Percentiles rank a stretch among this genome's conserved stretches.
Conservation (phyloP, 2,797 vertebrate genomes). For the Erpetoichthys calabaricus region DNA sequence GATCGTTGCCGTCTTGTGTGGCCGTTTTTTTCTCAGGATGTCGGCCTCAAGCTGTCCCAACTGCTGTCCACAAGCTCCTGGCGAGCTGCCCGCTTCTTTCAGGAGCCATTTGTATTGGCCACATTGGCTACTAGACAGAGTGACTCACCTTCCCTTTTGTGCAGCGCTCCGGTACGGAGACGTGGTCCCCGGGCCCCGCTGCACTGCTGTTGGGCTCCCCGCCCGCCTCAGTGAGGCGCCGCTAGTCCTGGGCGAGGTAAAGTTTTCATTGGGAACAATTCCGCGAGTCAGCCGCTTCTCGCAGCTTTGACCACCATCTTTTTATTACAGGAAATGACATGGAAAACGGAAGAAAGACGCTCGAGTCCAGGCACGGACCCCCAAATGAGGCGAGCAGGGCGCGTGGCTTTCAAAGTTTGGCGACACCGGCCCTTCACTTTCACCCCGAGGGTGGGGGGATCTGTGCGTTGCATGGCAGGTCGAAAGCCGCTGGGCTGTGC, state of each 20-base stretch:
- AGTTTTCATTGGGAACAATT: conserved; percentile 33
- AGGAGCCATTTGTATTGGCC: conserved; percentile 77
- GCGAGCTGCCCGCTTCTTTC: conserved; percentile 40
- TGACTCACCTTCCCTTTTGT: conserved; percentile 57
- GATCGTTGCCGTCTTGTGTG: background rate
- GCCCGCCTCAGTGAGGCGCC: conserved; percentile 26
- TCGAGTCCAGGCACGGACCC: conserved; percentile 58
- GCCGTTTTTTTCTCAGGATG: background rate
- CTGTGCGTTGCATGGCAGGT: no score
- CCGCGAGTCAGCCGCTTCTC: conserved; percentile 63
- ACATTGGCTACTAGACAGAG: conserved; percentile 57
- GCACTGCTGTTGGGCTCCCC: conserved; percentile 6
- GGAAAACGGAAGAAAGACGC: conserved; percentile 76
- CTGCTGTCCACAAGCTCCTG: conserved; percentile 29
- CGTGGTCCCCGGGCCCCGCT: conserved; percentile 6
- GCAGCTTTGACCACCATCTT: conserved; percentile 85
- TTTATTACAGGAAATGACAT: conserved; percentile 96
- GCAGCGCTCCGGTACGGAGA: conserved; percentile 16
- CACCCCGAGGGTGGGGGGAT: no score
- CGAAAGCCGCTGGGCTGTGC: no score
- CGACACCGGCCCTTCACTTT: background rate
- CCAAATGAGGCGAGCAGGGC: conserved; percentile 43
- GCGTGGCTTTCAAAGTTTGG: conserved; percentile 10
- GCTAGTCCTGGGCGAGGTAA: conserved; percentile 44
- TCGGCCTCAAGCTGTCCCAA: conserved; percentile 4